Evolutionary conservation across 37 sponge, comb jelly and placozoan genomes (phyloP).

Genomic region (Diacarnus erythraeanus): DNA sequence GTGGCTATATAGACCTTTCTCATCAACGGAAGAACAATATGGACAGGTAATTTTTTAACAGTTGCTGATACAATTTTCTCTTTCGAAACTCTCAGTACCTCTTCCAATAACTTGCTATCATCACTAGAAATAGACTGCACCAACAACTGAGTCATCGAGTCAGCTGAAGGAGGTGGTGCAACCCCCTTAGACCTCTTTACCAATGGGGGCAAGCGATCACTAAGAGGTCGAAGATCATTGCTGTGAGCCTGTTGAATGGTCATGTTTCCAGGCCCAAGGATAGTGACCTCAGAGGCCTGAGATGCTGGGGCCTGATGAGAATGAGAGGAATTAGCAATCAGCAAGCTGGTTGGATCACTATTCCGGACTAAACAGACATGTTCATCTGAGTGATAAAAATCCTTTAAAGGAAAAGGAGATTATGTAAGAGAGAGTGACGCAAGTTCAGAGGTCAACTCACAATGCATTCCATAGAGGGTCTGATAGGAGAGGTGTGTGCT

Average conservation of each 20-base stretch:
- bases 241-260: not conserved
- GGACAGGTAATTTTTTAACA: slow-evolving; percentile 26
- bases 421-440: not conserved
- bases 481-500: slow-evolving; percentile 21
- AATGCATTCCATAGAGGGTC: slow-evolving; percentile 39
- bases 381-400: slow-evolving; percentile 10
- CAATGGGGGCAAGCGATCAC: not conserved
- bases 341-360: not conserved
- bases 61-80: slow-evolving; percentile 36
- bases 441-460: slow-evolving; percentile 10
- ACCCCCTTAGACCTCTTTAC: not conserved
- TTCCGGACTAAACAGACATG: slow-evolving; percentile 40
- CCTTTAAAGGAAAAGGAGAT: not conserved
- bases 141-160: slow-evolving; percentile 42
- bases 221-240: slow-evolving; percentile 19
- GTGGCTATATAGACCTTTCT: slow-evolving; percentile 27
- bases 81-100: slow-evolving; percentile 20
- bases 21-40: slow-evolving; percentile 37
- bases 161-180: slow-evolving; percentile 24
- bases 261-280: slow-evolving; percentile 47
- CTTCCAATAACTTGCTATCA: slow-evolving; percentile 46
- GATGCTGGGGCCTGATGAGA: not conserved
- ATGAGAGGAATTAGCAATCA: not conserved
- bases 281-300: slow-evolving; percentile 1
- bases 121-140: slow-evolving; percentile 55